phyloP scores from a whole-genome alignment of 1,140 invertebrate genomes.

The Orius laevigatus region DNA sequence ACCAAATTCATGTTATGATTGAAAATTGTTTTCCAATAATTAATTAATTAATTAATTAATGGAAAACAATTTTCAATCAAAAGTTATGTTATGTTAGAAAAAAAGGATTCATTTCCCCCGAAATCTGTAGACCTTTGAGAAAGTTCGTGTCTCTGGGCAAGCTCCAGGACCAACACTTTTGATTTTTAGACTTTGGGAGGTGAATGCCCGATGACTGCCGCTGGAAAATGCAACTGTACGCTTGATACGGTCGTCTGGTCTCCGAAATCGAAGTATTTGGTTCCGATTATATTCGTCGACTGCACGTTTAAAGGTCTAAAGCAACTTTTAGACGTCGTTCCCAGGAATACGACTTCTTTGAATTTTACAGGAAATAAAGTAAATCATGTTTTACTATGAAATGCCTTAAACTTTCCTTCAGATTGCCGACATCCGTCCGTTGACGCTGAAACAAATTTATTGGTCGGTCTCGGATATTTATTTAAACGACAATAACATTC shows the following conservation, averaged over 20 bases:
- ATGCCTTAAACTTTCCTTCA: conserved; percentile 3
- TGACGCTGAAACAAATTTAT: conserved; percentile 47
- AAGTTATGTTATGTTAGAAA: too few species aligned
- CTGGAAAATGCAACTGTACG: conserved; percentile 1
- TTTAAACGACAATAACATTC: conserved; percentile 55
- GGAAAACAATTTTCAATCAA: too few species aligned
- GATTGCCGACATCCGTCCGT: conserved; percentile 14
- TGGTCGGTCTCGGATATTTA: conserved; percentile 49
- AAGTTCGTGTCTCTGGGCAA: too few species aligned
- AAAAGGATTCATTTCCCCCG: too few species aligned
- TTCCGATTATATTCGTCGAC: conserved; percentile 9
- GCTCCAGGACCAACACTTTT: too few species aligned
- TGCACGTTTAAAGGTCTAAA: conserved; percentile 3
- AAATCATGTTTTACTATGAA: neutral
- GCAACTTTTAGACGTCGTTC: neutral
- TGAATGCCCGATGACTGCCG: conserved; percentile 7
- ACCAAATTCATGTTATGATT: too few species aligned
- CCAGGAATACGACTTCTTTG: conserved; percentile 9
- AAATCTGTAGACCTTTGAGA: too few species aligned
- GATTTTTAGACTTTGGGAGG: conserved; percentile 4
- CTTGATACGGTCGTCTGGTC: conserved; percentile 10
- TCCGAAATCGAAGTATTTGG: conserved; percentile 3
- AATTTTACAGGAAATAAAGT: conserved; percentile 7
- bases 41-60: too few species aligned
- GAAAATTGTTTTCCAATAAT: too few species aligned